A percentile compares a stretch with the other conserved stretches of the same genome.
phyloP scores from a whole-genome alignment of 2,797 vertebrate species.

The Micromesistius poutassou region DNA sequence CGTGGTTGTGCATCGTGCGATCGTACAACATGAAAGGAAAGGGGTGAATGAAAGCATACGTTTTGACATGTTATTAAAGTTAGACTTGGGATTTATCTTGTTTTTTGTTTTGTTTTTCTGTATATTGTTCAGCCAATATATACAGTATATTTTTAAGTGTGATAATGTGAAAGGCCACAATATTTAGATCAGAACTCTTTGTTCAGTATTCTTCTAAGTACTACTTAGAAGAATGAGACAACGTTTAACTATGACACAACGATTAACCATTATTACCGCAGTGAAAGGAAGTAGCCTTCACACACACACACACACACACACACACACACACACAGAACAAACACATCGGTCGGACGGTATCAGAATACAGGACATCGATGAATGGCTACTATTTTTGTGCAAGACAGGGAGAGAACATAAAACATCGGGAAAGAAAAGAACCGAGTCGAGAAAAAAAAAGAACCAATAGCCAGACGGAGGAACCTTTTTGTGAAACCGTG shows the following conservation, averaged over 20 bases:
- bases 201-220: no score
- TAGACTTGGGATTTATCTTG: no score
- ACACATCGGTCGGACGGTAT: neutral
- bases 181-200: no score
- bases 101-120: no score
- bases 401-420: neutral
- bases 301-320: no score
- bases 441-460: neutral
- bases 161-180: no score
- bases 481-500: slow-evolving; percentile 33
- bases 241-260: no score
- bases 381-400: neutral
- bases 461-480: neutral
- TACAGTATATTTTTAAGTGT: neutral
- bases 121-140: neutral
- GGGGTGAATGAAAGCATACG: neutral
- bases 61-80: neutral
- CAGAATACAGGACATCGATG: slow-evolving; percentile 6
- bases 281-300: no score
- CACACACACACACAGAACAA: neutral
- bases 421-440: no score
- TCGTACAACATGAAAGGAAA: neutral
- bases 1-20: neutral
- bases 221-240: no score
- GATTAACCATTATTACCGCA: no score